phyloP scores from a whole-genome alignment of 1,140 invertebrate genomes.

The Calliphora vicina region DNA sequence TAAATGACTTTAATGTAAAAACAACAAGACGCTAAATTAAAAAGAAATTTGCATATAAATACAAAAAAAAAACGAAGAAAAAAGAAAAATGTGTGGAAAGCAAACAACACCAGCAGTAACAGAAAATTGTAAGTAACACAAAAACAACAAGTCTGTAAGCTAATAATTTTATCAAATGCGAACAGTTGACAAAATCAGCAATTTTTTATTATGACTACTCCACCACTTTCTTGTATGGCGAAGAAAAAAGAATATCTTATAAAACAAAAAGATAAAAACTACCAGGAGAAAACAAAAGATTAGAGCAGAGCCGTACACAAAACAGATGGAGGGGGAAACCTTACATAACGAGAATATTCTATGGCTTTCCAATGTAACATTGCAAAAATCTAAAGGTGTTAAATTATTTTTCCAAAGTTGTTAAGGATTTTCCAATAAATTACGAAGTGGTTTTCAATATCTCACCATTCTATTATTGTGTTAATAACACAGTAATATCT shows the following conservation, averaged over 20 bases:
- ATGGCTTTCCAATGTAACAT: too few species aligned
- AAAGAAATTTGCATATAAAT: conserved; percentile 44
- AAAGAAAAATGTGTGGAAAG: background rate
- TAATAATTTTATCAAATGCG: conserved; percentile 62
- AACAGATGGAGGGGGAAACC: too few species aligned
- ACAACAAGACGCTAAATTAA: conserved; percentile 39
- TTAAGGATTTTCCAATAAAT: too few species aligned
- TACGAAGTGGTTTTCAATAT: too few species aligned
- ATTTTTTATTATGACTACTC: conserved; percentile 39
- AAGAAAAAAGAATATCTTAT: background rate
- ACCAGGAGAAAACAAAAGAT: background rate
- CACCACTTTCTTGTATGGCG: background rate
- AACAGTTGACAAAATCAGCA: conserved; percentile 63
- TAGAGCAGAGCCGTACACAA: background rate
- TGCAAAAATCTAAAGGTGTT: too few species aligned
- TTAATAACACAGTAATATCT: too few species aligned
- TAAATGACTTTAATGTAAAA: conserved; percentile 35
- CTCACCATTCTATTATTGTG: too few species aligned
- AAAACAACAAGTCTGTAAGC: conserved; percentile 39
- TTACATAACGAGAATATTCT: too few species aligned
- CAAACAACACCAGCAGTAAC: background rate
- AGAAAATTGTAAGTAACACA: background rate
- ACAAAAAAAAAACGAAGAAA: conserved; percentile 33
- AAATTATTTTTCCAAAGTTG: too few species aligned
- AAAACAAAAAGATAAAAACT: background rate